Base-by-base conservation (phyloP, 2,888 invertebrate species). In the Phaonia tiefii region DNA sequence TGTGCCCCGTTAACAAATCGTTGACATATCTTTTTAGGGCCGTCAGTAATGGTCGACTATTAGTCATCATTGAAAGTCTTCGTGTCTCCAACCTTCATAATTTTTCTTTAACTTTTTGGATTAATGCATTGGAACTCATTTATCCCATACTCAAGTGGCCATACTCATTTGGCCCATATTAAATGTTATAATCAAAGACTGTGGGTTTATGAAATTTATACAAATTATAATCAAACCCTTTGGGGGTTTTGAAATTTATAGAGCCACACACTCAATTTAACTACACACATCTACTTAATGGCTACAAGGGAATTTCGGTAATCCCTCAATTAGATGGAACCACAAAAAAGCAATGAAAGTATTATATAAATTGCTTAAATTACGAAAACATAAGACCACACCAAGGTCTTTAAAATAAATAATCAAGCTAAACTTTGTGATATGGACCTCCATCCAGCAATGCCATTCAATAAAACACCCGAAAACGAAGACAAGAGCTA, bases 321-420 rank as follows among this genome's bases (percentile, higher is more conserved):
- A 63, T 63, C 63, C 63, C 63, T 20, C 42, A 63, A 63, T 63
- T 63, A 63, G 63, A 63, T 63, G 11, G 20, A 63, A 63, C 39
- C 63, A 42, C 37, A 42, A 31, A 20, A 17, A 63, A 42, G 2
- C 44, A 44, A 44, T 8, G 39, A 20, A 22, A 13, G n/a, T 20
- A 39, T 63, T 63, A 42, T 63, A 22, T 11, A 39, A 63, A 63
- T 63, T 63, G 63, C 63, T 63, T 60, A 60, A 60, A 60, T 60
- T 60, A 60, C 20, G 5, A 15, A 8, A 63, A 42, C 42, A 20
- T 31, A 39, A 63, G 39, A 42, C 42, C 22, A 63, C 42, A 17
- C 22, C n/a, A n/a, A n/a, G 42, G 42, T 42, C 63, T 63, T 63
- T 63, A 63, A 63, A 63, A 42, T 22, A 63, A 63, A 42, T 20